These are phyloP conservation scores for Aphidius gifuensis DNA, from an alignment of 1,140 invertebrate species.

Conservation along the genomic window DNA sequence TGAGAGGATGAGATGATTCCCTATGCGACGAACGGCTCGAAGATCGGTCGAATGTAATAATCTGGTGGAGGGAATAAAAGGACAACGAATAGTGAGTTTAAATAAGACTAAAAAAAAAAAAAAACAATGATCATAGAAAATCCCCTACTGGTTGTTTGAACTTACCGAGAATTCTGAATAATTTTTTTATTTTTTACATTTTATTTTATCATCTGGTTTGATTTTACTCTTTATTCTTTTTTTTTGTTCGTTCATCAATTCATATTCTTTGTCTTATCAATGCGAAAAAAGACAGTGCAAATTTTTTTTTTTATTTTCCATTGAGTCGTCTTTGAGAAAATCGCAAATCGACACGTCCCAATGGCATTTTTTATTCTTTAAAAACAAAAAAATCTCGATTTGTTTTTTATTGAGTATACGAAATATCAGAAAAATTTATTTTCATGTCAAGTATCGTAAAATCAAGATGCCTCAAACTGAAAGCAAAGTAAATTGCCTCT, in stretches of 20 bases:
- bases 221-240: slow-evolving; percentile 3
- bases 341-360: slow-evolving; percentile 20
- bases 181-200: slow-evolving; percentile 13
- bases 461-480: no score
- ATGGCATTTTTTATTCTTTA: slow-evolving; percentile 11
- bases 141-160: slow-evolving; percentile 11
- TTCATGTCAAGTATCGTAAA: no score
- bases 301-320: no score
- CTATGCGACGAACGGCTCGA: slow-evolving; percentile 1
- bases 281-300: neutral
- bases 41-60: neutral
- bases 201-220: neutral
- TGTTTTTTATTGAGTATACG: no score
- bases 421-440: no score
- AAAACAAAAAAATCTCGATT: neutral
- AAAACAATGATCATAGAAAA: neutral
- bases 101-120: neutral
- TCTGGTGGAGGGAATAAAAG: neutral
- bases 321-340: slow-evolving; percentile 2
- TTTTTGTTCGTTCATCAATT: slow-evolving; percentile 5
- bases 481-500: no score
- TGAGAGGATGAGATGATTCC: slow-evolving; percentile 12
- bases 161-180: slow-evolving; percentile 8
- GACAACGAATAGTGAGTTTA: no score
- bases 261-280: neutral